phyloP scores from a whole-genome alignment of 2,888 invertebrate species.

The Rotaria socialis region DNA sequence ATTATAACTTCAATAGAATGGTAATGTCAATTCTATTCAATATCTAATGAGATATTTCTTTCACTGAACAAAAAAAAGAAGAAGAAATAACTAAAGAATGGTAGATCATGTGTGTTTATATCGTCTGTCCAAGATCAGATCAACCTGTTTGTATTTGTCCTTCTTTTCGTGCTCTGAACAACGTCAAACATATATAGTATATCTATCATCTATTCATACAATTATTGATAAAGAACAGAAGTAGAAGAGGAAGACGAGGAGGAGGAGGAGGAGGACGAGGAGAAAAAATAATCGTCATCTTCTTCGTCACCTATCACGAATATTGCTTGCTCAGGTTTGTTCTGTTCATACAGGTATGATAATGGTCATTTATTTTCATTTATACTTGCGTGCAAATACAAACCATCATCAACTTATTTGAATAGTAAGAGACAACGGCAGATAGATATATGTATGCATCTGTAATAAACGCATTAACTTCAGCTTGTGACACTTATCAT shows the following conservation, averaged over 20 bases:
- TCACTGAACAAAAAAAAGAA: not conserved
- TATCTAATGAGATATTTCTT: not conserved
- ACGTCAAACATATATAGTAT: not conserved
- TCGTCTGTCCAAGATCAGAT: slow-evolving; percentile 5
- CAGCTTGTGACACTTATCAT: not conserved
- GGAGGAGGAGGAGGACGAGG: not conserved
- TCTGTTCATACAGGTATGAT: not conserved
- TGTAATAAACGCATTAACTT: not conserved
- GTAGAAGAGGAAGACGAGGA: not conserved
- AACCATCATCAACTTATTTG: not conserved
- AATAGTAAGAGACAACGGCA: not conserved
- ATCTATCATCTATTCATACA: not conserved
- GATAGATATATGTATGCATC: not conserved
- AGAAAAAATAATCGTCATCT: not conserved
- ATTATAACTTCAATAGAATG: not conserved
- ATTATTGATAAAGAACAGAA: not conserved
- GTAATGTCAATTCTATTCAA: not conserved
- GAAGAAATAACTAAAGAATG: too few species aligned
- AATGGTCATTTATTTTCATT: not conserved
- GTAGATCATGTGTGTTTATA: not conserved
- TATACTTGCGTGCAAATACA: not conserved
- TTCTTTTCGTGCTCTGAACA: not conserved
- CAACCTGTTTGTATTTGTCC: not conserved
- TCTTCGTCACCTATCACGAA: not conserved
- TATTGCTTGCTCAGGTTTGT: not conserved